Evolutionary conservation across 1,140 invertebrate genomes (phyloP), one percentile per base, ranked within the genome.

Genomic region (Pseudomyrmex sp.): DNA sequence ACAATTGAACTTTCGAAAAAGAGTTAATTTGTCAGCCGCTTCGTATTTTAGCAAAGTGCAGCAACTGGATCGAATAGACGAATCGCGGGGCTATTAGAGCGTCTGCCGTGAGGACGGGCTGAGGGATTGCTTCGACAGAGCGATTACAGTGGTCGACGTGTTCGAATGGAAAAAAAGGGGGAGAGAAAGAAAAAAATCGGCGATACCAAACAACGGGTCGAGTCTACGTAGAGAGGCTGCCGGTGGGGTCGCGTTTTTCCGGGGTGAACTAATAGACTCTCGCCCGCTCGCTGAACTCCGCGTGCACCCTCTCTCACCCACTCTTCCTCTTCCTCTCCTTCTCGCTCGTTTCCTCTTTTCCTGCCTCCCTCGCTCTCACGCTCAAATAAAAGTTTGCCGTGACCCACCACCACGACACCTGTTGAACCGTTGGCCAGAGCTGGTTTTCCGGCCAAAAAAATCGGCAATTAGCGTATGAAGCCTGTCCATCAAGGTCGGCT

Each of bases 361-460:
- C 58, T 70, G 54, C 62, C 83, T 84, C 79, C 65, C 87, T 91
- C 89, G 72, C 90, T 89, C 90, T 86, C 89, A 80, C 89, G 89
- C 90, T 90, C 92, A 93, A 94, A 93, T 94, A 94, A 94, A 94
- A 94, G 92, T 94, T 93, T 92, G 89, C 92, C 91, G 87, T 91
- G 91, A 93, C 90, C 91, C 89, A 83, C 83, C 84, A 87, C 89
- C 89, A 85, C 91, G 93, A 94, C 93, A 94, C 93, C 93, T 94
- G 93, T 94, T 94, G 93, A 94, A 93, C 92, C 88, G 77, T 86
- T 90, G 86, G 84, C 89, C 88, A 89, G 84, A 84, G 73, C 74
- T 82, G 87, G 88, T 84, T 90, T 85, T 85, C 74, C 85, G 76
- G 82, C 85, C 69, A 72, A 86, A 87, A 85, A 92, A 91, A 91